Conservation (phyloP, 1,140 invertebrate genomes). For the Bombus turneri region DNA sequence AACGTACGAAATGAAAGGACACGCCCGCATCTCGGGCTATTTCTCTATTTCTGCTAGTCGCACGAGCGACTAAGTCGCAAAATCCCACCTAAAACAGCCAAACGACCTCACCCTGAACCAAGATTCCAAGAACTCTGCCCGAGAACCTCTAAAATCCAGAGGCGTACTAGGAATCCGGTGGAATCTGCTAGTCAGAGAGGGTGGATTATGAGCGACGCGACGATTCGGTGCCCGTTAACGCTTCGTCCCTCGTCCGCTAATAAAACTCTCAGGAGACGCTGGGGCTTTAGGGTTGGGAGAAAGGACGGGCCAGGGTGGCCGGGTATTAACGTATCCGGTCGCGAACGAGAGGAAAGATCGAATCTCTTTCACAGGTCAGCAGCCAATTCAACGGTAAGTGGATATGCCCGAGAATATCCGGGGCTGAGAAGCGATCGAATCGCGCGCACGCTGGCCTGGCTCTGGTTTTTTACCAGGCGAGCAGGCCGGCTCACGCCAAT, state of each 20-base stretch:
- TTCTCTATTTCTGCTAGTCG: too few relatives aligned
- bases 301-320: background rate
- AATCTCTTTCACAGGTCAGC: constrained; percentile 55
- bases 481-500: constrained; percentile 37
- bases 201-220: constrained; percentile 18
- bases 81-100: too few relatives aligned
- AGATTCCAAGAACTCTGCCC: background rate
- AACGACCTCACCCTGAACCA: too few relatives aligned
- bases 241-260: constrained; percentile 1
- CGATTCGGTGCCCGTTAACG: constrained; percentile 36
- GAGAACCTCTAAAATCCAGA: background rate
- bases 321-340: constrained; percentile 51
- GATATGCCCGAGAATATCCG: constrained; percentile 47
- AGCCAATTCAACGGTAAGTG: constrained; percentile 53
- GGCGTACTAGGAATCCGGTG: background rate
- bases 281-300: background rate
- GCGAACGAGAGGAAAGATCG: constrained; percentile 32
- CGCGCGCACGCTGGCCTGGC: background rate
- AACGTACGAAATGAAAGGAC: too few relatives aligned
- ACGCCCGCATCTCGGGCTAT: too few relatives aligned
- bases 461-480: constrained; percentile 39
- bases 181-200: background rate
- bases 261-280: constrained; percentile 36
- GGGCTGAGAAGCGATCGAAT: constrained; percentile 41
- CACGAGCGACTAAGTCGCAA: too few relatives aligned